A percentile compares a stretch with the other conserved stretches of the same genome.
Evolutionary conservation across 2,888 invertebrate genomes (phyloP).

Genomic region (Drosophila ezoana): DNA sequence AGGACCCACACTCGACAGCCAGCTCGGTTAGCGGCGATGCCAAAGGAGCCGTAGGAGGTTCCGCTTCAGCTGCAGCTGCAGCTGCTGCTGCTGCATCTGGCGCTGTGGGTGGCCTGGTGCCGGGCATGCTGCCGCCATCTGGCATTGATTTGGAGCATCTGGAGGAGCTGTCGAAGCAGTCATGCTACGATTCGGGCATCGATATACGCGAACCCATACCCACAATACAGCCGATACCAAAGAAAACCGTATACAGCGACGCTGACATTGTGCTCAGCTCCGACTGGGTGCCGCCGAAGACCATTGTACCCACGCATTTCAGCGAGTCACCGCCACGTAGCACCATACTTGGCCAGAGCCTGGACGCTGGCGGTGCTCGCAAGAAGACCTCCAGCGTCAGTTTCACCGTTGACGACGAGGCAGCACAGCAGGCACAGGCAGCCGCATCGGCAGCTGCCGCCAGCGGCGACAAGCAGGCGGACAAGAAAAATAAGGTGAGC

Average conservation of each 20-base stretch:
- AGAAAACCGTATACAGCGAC: constrained; percentile 90
- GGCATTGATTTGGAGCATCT: constrained; percentile 85
- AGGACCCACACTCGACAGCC: constrained; percentile 79
- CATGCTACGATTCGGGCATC: constrained; percentile 95
- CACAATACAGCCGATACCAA: constrained; percentile 87
- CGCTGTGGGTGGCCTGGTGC: constrained; percentile 27
- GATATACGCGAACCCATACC: constrained; percentile 92
- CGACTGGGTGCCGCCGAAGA: constrained; percentile 94
- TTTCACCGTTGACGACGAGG: constrained; percentile 88
- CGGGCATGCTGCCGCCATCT: constrained; percentile 43
- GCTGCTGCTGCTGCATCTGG: constrained; percentile 29
- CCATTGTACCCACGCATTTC: constrained; percentile 90
- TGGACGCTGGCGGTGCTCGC: constrained; percentile 86
- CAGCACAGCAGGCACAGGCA: constrained; percentile 64
- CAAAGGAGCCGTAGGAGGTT: constrained; percentile 12
- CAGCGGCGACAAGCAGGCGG: constrained; percentile 81
- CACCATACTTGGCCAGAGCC: constrained; percentile 76
- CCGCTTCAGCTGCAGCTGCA: constrained; percentile 27
- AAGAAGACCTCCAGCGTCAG: constrained; percentile 91
- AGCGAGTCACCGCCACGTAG: constrained; percentile 86
- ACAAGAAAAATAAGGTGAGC: constrained; percentile 91
- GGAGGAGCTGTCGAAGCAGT: constrained; percentile 90
- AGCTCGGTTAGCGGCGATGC: constrained; percentile 75
- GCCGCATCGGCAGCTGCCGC: constrained; percentile 52
- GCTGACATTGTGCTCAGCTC: constrained; percentile 94